Percentiles rank a stretch among this genome's conserved stretches.
phyloP scores from a whole-genome alignment of 2,888 invertebrate genomes.

The Crematogaster levior region DNA sequence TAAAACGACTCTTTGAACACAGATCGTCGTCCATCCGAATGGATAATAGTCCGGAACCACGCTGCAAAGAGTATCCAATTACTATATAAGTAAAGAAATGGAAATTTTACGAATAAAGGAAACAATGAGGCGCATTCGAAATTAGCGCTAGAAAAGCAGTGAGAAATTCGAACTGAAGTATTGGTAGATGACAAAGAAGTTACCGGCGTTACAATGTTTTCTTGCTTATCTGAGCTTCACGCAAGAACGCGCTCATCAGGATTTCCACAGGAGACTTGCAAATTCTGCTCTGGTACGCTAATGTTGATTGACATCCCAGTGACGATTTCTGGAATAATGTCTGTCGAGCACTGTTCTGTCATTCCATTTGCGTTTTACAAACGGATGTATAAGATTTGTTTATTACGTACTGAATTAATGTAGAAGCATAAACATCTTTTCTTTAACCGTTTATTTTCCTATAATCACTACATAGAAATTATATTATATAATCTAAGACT shows the following conservation, averaged over 20 bases:
- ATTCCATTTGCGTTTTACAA: not conserved
- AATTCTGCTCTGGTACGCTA: conserved; percentile 40
- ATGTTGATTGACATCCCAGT: conserved; percentile 56
- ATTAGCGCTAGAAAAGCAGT: conserved; percentile 73
- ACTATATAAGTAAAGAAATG: conserved; percentile 75
- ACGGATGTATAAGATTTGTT: not conserved
- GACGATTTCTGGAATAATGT: conserved; percentile 34
- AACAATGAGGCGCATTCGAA: conserved; percentile 76
- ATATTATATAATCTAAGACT: too few relatives aligned
- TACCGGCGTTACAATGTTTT: conserved; percentile 50
- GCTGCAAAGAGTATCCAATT: conserved; percentile 76
- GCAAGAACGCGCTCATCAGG: conserved; percentile 67
- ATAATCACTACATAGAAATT: too few relatives aligned
- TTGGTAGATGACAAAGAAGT: conserved; percentile 68
- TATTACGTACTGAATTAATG: not conserved
- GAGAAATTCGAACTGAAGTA: conserved; percentile 31
- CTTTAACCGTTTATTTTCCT: not conserved
- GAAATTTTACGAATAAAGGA: conserved; percentile 71
- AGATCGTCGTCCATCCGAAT: conserved; percentile 70
- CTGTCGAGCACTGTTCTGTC: conserved; percentile 7
- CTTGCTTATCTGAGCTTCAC: conserved; percentile 70
- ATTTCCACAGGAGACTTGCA: conserved; percentile 28
- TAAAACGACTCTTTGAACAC: conserved; percentile 70
- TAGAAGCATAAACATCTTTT: not conserved
- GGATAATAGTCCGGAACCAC: conserved; percentile 71